Conservation (phyloP, 2,113 vertebrate species). For the Muscicapa adusta region DNA sequence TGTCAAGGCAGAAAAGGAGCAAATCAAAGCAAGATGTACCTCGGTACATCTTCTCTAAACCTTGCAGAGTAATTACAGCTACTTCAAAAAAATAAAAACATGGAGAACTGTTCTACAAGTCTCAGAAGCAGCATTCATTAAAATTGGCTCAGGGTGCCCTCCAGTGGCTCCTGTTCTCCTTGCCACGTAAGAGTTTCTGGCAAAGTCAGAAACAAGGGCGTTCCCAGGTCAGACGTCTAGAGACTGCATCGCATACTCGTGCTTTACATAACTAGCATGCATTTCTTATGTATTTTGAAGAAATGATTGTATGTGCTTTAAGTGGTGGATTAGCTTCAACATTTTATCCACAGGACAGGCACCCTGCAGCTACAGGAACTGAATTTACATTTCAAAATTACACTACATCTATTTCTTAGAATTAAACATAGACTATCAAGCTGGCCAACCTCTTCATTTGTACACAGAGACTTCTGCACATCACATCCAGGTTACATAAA, state of each 20-base stretch:
- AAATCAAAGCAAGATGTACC: not conserved
- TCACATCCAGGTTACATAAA: not conserved
- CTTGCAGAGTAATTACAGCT: not conserved
- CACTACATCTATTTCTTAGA: not conserved
- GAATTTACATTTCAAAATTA: not conserved
- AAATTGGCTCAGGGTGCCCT: not conserved
- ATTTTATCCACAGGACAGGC: not conserved
- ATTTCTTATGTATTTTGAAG: not conserved
- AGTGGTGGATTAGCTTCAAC: not conserved
- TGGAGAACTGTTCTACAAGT: accelerated
- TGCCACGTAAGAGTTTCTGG: not conserved
- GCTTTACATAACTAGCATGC: not conserved
- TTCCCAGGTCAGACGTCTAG: not conserved
- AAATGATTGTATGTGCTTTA: not conserved
- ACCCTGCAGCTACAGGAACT: not conserved
- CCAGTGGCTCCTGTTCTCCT: not conserved
- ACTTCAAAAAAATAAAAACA: not conserved
- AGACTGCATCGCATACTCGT: accelerated
- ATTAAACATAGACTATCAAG: not conserved
- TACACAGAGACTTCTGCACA: not conserved
- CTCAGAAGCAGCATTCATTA: not conserved
- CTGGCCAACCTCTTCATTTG: not conserved
- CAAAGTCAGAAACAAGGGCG: not conserved
- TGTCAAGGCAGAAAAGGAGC: not conserved
- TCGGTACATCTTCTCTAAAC: not conserved